Evolutionary conservation across 2,113 vertebrate genomes (phyloP).

Genomic region (Hemicordylus capensis): DNA sequence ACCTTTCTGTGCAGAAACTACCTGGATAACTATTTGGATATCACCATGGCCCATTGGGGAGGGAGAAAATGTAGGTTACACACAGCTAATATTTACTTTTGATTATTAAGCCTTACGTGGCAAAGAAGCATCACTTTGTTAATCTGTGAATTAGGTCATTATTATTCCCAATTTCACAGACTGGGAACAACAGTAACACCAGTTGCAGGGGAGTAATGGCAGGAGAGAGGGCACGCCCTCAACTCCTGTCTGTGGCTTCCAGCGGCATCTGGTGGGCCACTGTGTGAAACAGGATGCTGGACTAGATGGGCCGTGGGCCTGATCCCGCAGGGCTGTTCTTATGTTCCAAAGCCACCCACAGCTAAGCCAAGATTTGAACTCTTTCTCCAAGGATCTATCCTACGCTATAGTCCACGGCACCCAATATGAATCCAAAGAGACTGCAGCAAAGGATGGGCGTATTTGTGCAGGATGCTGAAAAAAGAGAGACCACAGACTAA

Average conservation of each 20-base stretch:
- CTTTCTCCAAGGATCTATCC: background rate
- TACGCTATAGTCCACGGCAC: background rate
- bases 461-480: background rate
- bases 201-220: too few species aligned
- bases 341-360: background rate
- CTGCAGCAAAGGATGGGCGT: background rate
- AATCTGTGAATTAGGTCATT: background rate
- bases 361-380: background rate
- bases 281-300: too few species aligned
- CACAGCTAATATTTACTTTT: background rate
- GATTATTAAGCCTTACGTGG: background rate
- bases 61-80: background rate
- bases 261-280: too few species aligned
- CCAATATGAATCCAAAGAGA: background rate
- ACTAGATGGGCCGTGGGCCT: too few species aligned
- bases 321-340: too few species aligned
- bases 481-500: background rate
- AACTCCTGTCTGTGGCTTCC: too few species aligned
- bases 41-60: background rate
- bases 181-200: too few species aligned
- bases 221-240: too few species aligned
- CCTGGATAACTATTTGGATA: background rate
- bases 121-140: background rate
- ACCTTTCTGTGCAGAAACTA: background rate
- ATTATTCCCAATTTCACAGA: background rate